Evolutionary conservation across 2,888 invertebrate species (phyloP), one percentile per base, ranked within the genome.

Genomic region (Drosophila tanythrix): DNA sequence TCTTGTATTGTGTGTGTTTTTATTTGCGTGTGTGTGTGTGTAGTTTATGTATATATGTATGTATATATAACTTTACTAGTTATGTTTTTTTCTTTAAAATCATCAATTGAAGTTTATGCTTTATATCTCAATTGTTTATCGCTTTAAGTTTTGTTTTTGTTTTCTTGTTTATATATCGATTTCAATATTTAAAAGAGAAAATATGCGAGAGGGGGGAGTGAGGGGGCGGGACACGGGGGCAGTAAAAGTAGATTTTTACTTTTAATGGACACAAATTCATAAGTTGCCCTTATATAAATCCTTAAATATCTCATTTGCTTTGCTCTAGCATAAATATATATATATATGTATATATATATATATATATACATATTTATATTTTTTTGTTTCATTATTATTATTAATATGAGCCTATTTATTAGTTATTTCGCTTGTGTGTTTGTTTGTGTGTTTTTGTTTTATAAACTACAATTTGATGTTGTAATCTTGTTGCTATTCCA

Each of bases 21-120:
- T 25, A 25, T 27, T 25, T 46, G 46, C 25, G 46, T 18, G 38
- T 21, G 11, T 73, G 15, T 83, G 66, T 74, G 67, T 72, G 50
- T 74, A 70, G 79, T 69, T 74, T 58, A 70, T 85, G 85, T 81
- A 69, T 82, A 70, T 70, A 72, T 66, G 65, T 76, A 70, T 81
- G 68, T 80, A 76, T 83, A 71, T 79, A 83, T 83, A 88, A 79
- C 83, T 81, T 70, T 86, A 81, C 58, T 83, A 84, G 81, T 86
- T 79, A 81, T 79, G 69, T 65, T 69, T 57, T 57, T 57, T 76
- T 56, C 69, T 68, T 86, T 85, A 89, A 85, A 86, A 86, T 86
- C 86, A 72, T 81, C 75, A 80, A 84, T 83, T 76, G 70, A 88
- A 85, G 75, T 84, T 81, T 68, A 75, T 60, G 67, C 70, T 74